Evolutionary conservation across 2,888 invertebrate species (phyloP).

Genomic region (Chrysolina haemoptera): DNA sequence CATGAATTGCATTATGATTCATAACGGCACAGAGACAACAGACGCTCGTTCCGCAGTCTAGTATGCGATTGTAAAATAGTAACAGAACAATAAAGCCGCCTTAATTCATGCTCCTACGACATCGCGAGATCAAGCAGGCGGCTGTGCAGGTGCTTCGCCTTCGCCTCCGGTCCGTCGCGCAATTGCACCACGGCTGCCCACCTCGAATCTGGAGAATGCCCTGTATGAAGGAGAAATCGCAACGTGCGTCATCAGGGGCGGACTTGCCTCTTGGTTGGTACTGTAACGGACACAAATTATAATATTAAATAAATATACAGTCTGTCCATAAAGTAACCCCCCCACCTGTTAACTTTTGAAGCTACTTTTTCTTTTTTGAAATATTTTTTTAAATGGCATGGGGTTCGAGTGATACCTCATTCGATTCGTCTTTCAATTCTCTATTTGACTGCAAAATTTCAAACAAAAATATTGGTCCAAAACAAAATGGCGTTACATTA

Average conservation of each 20-base stretch:
- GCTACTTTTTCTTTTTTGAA: too few relatives aligned
- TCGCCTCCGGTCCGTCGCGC: constrained; percentile 55
- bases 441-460: too few relatives aligned
- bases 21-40: constrained; percentile 36
- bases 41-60: constrained; percentile 38
- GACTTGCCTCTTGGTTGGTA: neutral
- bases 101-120: constrained; percentile 46
- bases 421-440: too few relatives aligned
- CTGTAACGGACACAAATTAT: too few relatives aligned
- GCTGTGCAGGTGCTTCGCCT: constrained; percentile 61
- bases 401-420: too few relatives aligned
- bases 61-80: constrained; percentile 41
- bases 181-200: constrained; percentile 55
- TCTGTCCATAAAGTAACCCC: too few relatives aligned
- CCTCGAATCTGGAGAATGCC: constrained; percentile 42
- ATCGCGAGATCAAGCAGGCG: constrained; percentile 44
- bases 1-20: constrained; percentile 38
- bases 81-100: constrained; percentile 43
- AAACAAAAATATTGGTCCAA: too few relatives aligned
- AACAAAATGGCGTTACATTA: too few relatives aligned
- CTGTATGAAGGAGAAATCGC: constrained; percentile 15
- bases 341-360: too few relatives aligned
- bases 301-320: too few relatives aligned
- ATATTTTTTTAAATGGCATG: too few relatives aligned
- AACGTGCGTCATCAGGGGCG: neutral